Base-by-base conservation (phyloP, 2,888 invertebrate genomes). In the Cheilosia vulpina region DNA sequence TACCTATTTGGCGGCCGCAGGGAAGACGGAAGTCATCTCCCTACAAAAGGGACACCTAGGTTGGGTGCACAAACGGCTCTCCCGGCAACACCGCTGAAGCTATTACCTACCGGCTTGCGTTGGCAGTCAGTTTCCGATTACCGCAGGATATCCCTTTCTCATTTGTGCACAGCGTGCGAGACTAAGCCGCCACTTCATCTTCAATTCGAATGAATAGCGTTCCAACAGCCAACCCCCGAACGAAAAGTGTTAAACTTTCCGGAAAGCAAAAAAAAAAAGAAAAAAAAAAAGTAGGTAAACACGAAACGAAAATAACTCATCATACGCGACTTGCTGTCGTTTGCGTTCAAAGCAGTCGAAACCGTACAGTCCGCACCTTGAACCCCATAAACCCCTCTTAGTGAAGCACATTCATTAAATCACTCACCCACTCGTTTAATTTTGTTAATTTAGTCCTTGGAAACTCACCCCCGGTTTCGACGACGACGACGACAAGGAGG, bases 381-480 rank as follows among this genome's bases (percentile, higher is more conserved):
- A 38, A 60, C 58, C 79, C 55, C 73, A 50, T 69, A 80, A 75
- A 60, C 69, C 80, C 71, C 71, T 68, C 66, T 81, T 1, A 38
- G 38, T 85, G 58, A 77, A 85, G 77, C 81, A 66, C 81, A 71
- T 81, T 85, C 85, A 85, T 85, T 85, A 85, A 85, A 85, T 80
- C 85, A 85, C 85, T 85, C 85, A 85, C 76, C 85, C 85, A 85
- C 85, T 81, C 81, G 81, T 85, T 85, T 85, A 85, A 85, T 81
- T 85, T 71, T 81, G 81, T 85, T 85, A 85, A 85, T 85, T 85
- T 85, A 85, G 85, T 85, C 85, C 85, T 85, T 85, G 81, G 58
- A 76, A 81, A 71, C 69, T 45, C 27, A 19, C 38, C 62, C 52
- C 60, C 21, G 21, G 21, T 47, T 24, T 24, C 1, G 57, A n/a